These are phyloP conservation scores for Vultur gryphus DNA, from an alignment of 2,797 vertebrate genomes.

Conservation along the genomic window DNA sequence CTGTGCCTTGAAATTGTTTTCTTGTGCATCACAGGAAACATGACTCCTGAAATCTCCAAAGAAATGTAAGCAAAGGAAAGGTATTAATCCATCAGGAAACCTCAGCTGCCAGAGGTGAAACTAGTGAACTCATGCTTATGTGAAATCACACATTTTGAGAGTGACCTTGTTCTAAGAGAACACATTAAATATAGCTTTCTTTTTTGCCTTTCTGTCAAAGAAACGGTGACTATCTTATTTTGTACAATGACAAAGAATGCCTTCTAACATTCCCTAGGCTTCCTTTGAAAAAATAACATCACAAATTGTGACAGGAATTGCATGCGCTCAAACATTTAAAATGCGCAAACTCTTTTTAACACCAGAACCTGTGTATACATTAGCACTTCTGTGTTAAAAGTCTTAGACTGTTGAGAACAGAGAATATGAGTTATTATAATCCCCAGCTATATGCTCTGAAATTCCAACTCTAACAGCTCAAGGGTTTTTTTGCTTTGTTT, in stretches of 20 bases:
- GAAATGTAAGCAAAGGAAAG: not conserved
- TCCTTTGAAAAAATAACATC: not conserved
- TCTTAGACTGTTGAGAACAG: not conserved
- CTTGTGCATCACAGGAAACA: not conserved
- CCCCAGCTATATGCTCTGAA: not conserved
- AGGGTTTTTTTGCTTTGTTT: not conserved
- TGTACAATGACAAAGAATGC: not conserved
- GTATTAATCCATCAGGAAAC: not conserved
- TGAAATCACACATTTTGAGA: not conserved
- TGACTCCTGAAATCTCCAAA: not conserved
- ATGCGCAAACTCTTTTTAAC: not conserved
- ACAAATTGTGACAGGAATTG: not conserved
- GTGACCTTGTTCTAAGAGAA: not conserved
- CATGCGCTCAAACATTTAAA: rapidly evolving
- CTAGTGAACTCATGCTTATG: not conserved
- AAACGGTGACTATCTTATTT: not conserved
- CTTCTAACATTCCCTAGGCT: not conserved
- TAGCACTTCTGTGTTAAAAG: not conserved
- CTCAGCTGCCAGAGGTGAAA: not conserved
- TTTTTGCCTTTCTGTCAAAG: not conserved
- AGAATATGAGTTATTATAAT: not conserved
- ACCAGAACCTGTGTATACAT: rapidly evolving
- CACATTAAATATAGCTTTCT: not conserved
- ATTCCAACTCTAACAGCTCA: not conserved
- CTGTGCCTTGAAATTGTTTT: not conserved